Conservation (phyloP, 2,797 vertebrate genomes). For the Poecilia wingei region DNA sequence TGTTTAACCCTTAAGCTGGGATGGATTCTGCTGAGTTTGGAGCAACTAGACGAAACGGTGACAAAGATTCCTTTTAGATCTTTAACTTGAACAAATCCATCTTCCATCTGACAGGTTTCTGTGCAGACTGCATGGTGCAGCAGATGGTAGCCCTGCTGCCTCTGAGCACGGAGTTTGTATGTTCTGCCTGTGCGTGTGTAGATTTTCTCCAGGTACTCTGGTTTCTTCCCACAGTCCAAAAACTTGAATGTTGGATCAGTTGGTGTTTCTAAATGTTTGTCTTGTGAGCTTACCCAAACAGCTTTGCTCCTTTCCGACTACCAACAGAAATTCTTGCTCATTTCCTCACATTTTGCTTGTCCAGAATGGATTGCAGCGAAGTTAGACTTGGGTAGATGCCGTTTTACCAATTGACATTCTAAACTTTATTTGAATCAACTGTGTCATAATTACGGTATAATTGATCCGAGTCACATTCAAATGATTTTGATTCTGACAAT, state of each 20-base stretch:
- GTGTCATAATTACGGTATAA: background rate
- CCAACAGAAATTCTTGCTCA: background rate
- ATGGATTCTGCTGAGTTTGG: background rate
- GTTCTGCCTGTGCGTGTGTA: background rate
- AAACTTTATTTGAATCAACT: background rate
- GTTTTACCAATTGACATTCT: background rate
- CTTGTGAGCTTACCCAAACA: background rate
- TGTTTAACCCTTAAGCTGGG: background rate
- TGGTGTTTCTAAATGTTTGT: background rate
- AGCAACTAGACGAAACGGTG: background rate
- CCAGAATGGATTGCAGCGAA: background rate
- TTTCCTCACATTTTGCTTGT: background rate
- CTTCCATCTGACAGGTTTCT: background rate
- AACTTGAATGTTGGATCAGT: background rate
- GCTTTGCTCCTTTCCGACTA: background rate
- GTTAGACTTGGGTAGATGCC: background rate
- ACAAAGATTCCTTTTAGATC: background rate
- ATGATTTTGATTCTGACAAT: background rate
- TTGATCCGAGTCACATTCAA: background rate
- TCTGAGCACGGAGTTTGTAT: background rate
- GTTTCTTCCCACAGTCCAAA: background rate
- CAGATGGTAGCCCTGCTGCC: background rate
- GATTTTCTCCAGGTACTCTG: background rate
- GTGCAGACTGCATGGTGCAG: background rate
- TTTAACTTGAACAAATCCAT: background rate